Evolutionary conservation across 2,888 invertebrate species (phyloP).

Genomic region (Bruchidius siliquastri): DNA sequence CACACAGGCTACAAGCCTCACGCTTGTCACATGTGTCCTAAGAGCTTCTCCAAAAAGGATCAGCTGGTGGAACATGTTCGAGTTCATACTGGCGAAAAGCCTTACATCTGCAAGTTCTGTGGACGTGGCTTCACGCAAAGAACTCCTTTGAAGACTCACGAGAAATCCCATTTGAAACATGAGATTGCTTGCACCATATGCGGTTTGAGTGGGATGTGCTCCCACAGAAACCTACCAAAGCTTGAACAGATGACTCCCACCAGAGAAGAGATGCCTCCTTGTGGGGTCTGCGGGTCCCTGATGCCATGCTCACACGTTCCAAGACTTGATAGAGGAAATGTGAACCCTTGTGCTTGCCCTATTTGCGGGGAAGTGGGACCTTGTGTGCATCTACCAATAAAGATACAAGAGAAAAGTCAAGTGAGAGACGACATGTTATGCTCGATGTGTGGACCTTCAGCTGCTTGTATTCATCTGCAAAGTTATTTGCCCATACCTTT

Average conservation of each 20-base stretch:
- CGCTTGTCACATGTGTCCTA: slow-evolving; percentile 42
- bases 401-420: slow-evolving; percentile 1
- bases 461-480: slow-evolving; percentile 13
- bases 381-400: slow-evolving; percentile 11
- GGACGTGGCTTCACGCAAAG: slow-evolving; percentile 50
- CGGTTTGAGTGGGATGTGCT: slow-evolving; percentile 10
- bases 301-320: slow-evolving; percentile 12
- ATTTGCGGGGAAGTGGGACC: slow-evolving; percentile 13
- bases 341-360: slow-evolving; percentile 4
- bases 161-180: slow-evolving; percentile 58
- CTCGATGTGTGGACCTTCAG: slow-evolving; percentile 11
- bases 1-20: slow-evolving; percentile 50
- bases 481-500: slow-evolving; percentile 11
- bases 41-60: slow-evolving; percentile 50
- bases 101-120: slow-evolving; percentile 37
- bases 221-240: slow-evolving; percentile 4
- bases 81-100: slow-evolving; percentile 43
- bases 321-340: slow-evolving; percentile 7
- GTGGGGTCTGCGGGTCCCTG: slow-evolving; percentile 8
- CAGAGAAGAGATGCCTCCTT: slow-evolving; percentile 7
- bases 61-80: slow-evolving; percentile 41
- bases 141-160: slow-evolving; percentile 57
- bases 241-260: not conserved
- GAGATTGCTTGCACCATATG: slow-evolving; percentile 48
- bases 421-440: slow-evolving; percentile 9